phyloP scores from a whole-genome alignment of 1,140 invertebrate species.

The Pachypsylla venusta region DNA sequence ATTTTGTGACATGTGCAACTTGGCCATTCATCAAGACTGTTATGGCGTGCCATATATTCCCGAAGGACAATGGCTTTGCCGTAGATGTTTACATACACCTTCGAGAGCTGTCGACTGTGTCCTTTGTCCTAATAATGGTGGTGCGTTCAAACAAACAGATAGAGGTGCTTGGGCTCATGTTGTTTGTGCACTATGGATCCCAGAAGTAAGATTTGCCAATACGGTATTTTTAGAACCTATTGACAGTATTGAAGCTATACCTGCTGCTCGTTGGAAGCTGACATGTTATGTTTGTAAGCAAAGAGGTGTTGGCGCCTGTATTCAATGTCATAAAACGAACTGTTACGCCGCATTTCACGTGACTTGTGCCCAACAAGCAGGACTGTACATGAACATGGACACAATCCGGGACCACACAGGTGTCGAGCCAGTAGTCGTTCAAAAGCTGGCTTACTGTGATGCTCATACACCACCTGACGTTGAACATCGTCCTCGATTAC shows the following conservation, averaged over 20 bases:
- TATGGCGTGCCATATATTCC: constrained; percentile 99
- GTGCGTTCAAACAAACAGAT: constrained; percentile 97
- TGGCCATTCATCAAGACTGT: constrained; percentile 97
- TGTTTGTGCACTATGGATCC: constrained; percentile 97
- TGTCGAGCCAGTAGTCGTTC: constrained; percentile 54
- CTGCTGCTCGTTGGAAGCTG: constrained; percentile 84
- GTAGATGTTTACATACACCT: constrained; percentile 86
- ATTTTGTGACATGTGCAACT: constrained; percentile 99
- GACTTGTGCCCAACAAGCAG: constrained; percentile 94
- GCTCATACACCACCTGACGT: constrained; percentile 76
- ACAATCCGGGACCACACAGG: constrained; percentile 55
- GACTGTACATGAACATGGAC: constrained; percentile 90
- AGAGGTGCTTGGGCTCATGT: constrained; percentile 95
- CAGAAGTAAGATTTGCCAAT: constrained; percentile 95
- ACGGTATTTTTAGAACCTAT: constrained; percentile 94
- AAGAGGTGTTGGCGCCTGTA: constrained; percentile 84
- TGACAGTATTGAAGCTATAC: constrained; percentile 90
- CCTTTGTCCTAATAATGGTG: constrained; percentile 93
- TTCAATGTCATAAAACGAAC: constrained; percentile 92
- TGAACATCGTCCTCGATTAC: constrained; percentile 26
- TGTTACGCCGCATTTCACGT: constrained; percentile 98
- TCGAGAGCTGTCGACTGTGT: constrained; percentile 91
- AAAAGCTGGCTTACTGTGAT: constrained; percentile 93
- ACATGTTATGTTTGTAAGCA: constrained; percentile 95
- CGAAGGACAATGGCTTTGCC: constrained; percentile 96